These are phyloP conservation scores for Polyploca ridens DNA, from an alignment of 2,888 invertebrate genomes.

Conservation along the genomic window DNA sequence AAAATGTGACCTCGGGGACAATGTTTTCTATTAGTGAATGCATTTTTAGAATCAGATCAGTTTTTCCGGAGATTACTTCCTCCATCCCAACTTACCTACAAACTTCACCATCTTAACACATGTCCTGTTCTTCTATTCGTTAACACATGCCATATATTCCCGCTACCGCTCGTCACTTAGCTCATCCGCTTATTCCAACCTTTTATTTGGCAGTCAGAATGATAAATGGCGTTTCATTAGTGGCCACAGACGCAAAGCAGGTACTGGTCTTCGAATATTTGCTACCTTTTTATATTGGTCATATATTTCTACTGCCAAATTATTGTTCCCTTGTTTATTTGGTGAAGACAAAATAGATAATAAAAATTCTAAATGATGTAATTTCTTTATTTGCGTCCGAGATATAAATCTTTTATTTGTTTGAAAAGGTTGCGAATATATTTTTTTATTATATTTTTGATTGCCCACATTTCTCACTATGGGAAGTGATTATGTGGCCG, in stretches of 20 bases:
- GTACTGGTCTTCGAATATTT: conserved; percentile 58
- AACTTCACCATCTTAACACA: no score
- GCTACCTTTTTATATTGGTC: conserved; percentile 57
- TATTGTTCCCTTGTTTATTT: conserved; percentile 22
- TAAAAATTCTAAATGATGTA: conserved; percentile 1
- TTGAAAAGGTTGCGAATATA: no score
- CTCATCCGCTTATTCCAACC: conserved; percentile 48
- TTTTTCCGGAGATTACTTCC: no score
- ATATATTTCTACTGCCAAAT: conserved; percentile 17
- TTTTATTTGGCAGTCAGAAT: conserved; percentile 77
- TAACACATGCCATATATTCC: conserved; percentile 11
- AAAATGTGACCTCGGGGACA: no score
- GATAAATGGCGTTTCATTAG: conserved; percentile 81
- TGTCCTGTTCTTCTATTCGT: neutral
- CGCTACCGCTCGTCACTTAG: conserved; percentile 23
- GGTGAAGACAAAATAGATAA: conserved; percentile 18
- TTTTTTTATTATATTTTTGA: no score
- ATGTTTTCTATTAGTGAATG: no score
- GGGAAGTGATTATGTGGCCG: no score
- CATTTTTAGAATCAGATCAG: no score
- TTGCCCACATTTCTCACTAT: neutral
- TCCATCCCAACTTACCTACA: no score
- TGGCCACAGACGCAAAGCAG: conserved; percentile 53
- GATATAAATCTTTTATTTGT: neutral
- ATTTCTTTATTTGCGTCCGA: neutral